phyloP scores from a whole-genome alignment of 2,113 vertebrate species.

The Pomatorhinus ruficollis region DNA sequence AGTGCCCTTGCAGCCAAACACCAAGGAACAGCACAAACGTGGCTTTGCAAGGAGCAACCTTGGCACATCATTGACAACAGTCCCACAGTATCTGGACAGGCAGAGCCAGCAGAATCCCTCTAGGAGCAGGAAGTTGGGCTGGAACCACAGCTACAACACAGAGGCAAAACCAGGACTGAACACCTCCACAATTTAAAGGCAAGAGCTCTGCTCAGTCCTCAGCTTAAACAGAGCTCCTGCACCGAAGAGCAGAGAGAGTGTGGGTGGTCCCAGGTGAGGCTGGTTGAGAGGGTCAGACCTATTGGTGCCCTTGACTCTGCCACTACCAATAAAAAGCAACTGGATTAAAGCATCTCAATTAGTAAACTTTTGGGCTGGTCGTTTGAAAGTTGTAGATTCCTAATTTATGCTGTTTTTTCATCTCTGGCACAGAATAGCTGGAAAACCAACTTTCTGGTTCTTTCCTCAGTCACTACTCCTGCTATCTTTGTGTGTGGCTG shows the following conservation, averaged over 20 bases:
- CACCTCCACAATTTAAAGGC: fast-evolving
- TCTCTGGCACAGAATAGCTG: neutral
- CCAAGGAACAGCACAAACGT: fast-evolving
- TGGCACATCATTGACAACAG: fast-evolving
- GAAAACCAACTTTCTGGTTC: neutral
- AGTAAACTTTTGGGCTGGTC: neutral
- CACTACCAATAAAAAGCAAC: neutral
- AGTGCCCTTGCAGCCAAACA: fast-evolving
- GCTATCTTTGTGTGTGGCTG: neutral
- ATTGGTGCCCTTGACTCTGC: neutral
- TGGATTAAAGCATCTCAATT: neutral
- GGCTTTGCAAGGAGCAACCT: fast-evolving
- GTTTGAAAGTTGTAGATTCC: neutral
- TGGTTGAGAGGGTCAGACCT: neutral
- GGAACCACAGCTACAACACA: fast-evolving
- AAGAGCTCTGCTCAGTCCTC: fast-evolving
- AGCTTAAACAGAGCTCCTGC: neutral
- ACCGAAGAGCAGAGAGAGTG: neutral
- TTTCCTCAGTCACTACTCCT: neutral
- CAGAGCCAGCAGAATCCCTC: fast-evolving
- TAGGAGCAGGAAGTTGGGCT: neutral
- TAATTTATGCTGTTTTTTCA: neutral
- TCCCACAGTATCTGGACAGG: neutral
- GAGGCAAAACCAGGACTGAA: fast-evolving
- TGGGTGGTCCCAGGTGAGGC: neutral